Base-by-base conservation (phyloP, 2,113 vertebrate species). In the Brachionichthys hirsutus region DNA sequence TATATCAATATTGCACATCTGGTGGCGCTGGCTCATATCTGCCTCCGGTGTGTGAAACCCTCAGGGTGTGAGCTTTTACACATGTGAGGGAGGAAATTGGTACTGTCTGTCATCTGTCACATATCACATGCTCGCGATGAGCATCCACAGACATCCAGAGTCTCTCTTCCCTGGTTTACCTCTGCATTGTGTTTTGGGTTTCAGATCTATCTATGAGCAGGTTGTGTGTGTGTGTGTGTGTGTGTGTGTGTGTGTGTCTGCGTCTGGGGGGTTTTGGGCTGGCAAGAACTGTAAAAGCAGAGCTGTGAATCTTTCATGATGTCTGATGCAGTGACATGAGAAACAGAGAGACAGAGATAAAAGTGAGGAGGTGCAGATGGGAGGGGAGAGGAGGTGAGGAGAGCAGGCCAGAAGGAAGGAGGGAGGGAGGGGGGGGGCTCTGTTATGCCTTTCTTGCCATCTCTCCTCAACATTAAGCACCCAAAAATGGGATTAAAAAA, bases 241-340 rank as follows among this genome's bases (percentile, higher is more conserved):
- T 54, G 51, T 19, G n/a, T 60, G 48, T 35, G 58, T 12, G 14
- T 43, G 43, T 53, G 14, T 49, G 34, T 60, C 36, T 62, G 47
- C 55, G 51, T 19, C 44, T 17, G 50, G 9, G 35, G 12, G n/a
- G 8, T 13, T 0, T 16, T 51, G 17, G 53, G 70, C 46, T 51
- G 17, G 67, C 10, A 44, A 24, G 63, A 61, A 66, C 42, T 76
- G 68, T 85, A 83, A 83, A 84, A 87, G 83, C 75, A 73, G 66
- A 64, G 71, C 71, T 65, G 85, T 87, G 81, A 88, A 88, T 88
- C 81, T 88, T 87, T 88, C 69, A 87, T 87, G 85, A 88, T 81
- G 80, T 86, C 78, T 86, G 81, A 82, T 75, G 62, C 75, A 67
- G 72, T n/a, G 40, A 76, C 70, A 82, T 52, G 60, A 78, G 67